Base-by-base conservation (phyloP, 2,797 vertebrate species). In the Chromobotia macracanthus region DNA sequence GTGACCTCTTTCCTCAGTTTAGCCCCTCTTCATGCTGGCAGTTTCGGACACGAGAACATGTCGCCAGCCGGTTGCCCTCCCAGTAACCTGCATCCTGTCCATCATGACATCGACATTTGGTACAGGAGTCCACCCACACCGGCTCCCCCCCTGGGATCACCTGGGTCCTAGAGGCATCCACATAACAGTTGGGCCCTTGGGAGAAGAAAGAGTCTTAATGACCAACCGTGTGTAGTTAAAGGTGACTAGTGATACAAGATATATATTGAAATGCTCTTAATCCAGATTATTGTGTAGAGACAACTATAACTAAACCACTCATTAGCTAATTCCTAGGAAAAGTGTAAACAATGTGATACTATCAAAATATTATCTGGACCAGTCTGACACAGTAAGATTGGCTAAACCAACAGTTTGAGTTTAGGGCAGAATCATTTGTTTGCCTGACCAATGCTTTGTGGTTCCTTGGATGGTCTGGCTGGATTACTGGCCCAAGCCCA, bases 11-110 rank as follows among this genome's bases (percentile, higher is more conserved):
- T 46, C 10, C 75, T 92, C 82, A 90, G 77, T 91, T 87, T 72
- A 83, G 75, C 61, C 82, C 83, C 21, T 79, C 13, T 21, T 88
- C 82, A 1, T 81, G 56, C 18, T 84, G 84, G 61, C 95, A 96
- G 89, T 92, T 91, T 44, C 84, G 91, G 25, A 94, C 83, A 56
- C 86, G 90, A 72, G 93, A 92, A 69, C 94, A 95, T 80, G 90
- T 91, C 72, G 95, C 94, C n/a, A 95, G 85, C 1, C 93, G 93
- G 87, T 95, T 95, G 70, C 94, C 94, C 85, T 95, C 94, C 94
- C 95, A 95, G 88, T 94, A 96, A 48, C 95, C 93, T 0, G 91
- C 93, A 5, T 95, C 95, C 84, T 94, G 93, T 10, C 94, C 92
- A 0, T 94, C 92, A 0, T 95, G 95, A 83, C 95, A 95, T 0